Percentiles rank a stretch among this genome's conserved stretches.
Evolutionary conservation across 2,113 vertebrate genomes (phyloP).

Genomic region (Gallinago jamesoni): DNA sequence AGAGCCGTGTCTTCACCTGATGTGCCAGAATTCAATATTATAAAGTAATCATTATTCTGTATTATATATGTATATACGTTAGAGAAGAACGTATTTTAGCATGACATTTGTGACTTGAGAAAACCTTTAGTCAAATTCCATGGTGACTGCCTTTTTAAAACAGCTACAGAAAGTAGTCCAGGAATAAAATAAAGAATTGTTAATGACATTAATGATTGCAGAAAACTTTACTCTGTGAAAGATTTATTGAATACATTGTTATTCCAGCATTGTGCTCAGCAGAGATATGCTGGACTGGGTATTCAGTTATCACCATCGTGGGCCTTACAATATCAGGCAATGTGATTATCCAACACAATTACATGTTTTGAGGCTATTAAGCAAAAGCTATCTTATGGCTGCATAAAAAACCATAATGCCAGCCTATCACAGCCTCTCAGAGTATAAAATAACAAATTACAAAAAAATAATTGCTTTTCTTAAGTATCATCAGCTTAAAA

Average conservation of each 20-base stretch:
- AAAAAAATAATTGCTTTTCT: conserved; percentile 39
- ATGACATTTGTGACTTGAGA: background rate
- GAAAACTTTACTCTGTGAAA: conserved; percentile 3
- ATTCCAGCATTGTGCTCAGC: background rate
- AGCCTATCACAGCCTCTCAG: background rate
- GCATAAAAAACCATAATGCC: background rate
- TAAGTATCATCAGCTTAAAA: background rate
- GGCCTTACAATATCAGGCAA: background rate
- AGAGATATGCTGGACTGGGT: background rate
- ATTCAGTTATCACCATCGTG: background rate
- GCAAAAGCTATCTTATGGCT: background rate
- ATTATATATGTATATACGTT: background rate
- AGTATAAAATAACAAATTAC: conserved; percentile 51
- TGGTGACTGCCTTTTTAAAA: background rate
- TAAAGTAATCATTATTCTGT: background rate
- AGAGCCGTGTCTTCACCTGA: background rate
- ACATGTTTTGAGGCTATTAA: conserved; percentile 17
- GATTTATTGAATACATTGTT: conserved; percentile 3
- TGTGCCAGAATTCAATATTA: background rate
- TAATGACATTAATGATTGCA: background rate
- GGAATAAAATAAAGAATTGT: background rate
- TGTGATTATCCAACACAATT: conserved; percentile 10
- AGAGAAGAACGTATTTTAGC: background rate
- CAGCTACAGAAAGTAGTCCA: background rate
- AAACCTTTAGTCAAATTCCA: background rate